Base-by-base conservation (phyloP, 2,113 vertebrate species). In the Mionectes macconnelli region DNA sequence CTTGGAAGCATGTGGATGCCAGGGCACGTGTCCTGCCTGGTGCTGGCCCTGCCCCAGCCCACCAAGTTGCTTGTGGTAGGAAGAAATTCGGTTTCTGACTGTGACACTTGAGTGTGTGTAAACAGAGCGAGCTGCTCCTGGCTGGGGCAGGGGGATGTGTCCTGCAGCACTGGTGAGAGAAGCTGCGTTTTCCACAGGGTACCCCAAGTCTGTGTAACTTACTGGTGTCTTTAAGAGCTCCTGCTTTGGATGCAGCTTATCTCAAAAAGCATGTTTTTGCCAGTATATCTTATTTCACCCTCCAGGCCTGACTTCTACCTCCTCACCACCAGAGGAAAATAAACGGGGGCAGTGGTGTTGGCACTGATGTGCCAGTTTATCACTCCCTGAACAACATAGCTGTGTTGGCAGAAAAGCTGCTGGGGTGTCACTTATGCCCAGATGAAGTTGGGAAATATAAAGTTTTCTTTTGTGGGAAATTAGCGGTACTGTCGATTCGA, bases 181-280 rank as follows among this genome's bases (percentile, higher is more conserved):
- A 81, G 37, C 76, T 60, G 10, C 0, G 0, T 72, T 85, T 79
- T 57, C n/a, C n/a, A 31, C 4, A 15, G 35, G 44, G 57, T 88
- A 50, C 90, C 55, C 19, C 6, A 5, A 14, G 83, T 81, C 55
- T 67, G 12, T 81, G 8, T 57, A n/a, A 62, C 35, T 63, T 72
- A 33, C 13, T 66, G 37, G 47, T 80, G 24, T 35, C 75, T 87
- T 50, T 77, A 56, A 84, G 33, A 87, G 76, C 64, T 86, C 9
- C 59, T 81, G 0, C 55, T 90, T 86, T n/a, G 63, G 50, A 74
- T 93, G 52, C n/a, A 52, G 73, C 81, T 94, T 96, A 96, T 95
- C 95, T 94, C 22, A 49, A 64, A 50, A 78, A 49, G 62, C 93
- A 87, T 87, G 13, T 89, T 96, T 95, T 66, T 95, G 87, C 87